These are phyloP conservation scores for Plectus sambesii DNA, from an alignment of 1,140 invertebrate species.

Conservation along the genomic window DNA sequence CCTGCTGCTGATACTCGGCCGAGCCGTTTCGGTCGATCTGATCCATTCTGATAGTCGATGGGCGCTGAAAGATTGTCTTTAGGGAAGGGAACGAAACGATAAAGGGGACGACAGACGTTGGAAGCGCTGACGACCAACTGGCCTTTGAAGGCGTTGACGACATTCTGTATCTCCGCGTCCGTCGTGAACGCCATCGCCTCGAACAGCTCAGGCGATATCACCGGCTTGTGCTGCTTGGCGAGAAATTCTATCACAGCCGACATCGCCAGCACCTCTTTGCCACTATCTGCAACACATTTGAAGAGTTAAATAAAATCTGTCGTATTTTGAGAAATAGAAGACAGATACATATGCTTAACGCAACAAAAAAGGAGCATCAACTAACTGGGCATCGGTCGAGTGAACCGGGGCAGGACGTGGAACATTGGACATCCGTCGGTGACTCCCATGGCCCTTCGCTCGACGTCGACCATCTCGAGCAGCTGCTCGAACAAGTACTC, in stretches of 20 bases:
- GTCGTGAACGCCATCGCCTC: conserved; percentile 78
- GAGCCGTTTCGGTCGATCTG: conserved; percentile 72
- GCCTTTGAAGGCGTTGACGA: conserved; percentile 67
- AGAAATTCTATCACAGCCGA: conserved; percentile 79
- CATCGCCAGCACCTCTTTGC: conserved; percentile 74
- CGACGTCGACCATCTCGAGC: conserved; percentile 78
- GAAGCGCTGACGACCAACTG: conserved; percentile 77
- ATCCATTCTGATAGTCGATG: conserved; percentile 81
- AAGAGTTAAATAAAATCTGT: conserved; percentile 11
- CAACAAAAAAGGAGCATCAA: too few species aligned
- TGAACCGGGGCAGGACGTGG: conserved; percentile 91
- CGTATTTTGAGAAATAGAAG: too few species aligned
- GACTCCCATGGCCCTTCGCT: conserved; percentile 52
- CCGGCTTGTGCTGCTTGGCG: conserved; percentile 60
- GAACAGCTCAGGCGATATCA: conserved; percentile 69
- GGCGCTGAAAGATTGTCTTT: conserved; percentile 55
- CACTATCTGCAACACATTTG: conserved; percentile 59
- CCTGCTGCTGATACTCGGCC: conserved; percentile 13
- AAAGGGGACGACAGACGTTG: conserved; percentile 49
- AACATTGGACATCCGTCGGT: conserved; percentile 70
- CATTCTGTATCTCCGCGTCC: too few species aligned
- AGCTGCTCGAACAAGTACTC: conserved; percentile 77
- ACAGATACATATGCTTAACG: too few species aligned
- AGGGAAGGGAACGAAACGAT: neutral
- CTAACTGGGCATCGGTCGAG: conserved; percentile 57